Evolutionary conservation across 2,113 vertebrate genomes (phyloP), one percentile per base, ranked within the genome.

Genomic region (Tragelaphus imberbis): DNA sequence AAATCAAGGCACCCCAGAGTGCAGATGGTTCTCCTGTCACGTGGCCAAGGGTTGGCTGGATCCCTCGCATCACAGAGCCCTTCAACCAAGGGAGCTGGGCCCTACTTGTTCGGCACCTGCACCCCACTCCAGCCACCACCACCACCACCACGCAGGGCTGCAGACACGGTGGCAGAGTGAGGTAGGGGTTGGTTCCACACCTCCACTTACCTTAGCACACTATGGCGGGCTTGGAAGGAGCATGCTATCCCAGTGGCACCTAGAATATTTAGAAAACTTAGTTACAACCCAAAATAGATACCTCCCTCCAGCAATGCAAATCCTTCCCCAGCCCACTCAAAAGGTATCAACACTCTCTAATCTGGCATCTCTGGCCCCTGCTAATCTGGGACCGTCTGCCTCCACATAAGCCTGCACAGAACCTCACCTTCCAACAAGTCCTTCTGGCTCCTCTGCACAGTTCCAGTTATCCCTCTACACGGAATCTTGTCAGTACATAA

Each of bases 1-100:
- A 19, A 63, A 81, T 53, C 3, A 2, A 82, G 84, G 91, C 44
- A 1, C 89, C 68, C 68, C 21, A 0, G 65, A 25, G 71, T 68
- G 49, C 98, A 98, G 97, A 97, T 97, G 97, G 97, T 47, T 19
- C 44, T 58, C 61, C 82, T 89, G 94, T 96, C 91, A 11, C 13
- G 0, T 19, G 58, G 91, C 97, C 98, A 97, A 79, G 53, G 23
- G 58, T 28, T 93, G 95, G 91, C 94, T 91, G 88, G 11, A 56
- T 75, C 88, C 55, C 14, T 40, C 49, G 3, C 55, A 47, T 33
- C 75, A 17, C 65, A 40, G 51, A 77, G n/a, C 51, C n/a, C 93
- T 58, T 23, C 80, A n/a, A 59, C 27, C 47, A 23, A 36, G 0
- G 1, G 36, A 77, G 79, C 47, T 71, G 47, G 82, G 36, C 28